Base-by-base conservation (phyloP, 1,140 invertebrate species). In the Aradophagus sp. region DNA sequence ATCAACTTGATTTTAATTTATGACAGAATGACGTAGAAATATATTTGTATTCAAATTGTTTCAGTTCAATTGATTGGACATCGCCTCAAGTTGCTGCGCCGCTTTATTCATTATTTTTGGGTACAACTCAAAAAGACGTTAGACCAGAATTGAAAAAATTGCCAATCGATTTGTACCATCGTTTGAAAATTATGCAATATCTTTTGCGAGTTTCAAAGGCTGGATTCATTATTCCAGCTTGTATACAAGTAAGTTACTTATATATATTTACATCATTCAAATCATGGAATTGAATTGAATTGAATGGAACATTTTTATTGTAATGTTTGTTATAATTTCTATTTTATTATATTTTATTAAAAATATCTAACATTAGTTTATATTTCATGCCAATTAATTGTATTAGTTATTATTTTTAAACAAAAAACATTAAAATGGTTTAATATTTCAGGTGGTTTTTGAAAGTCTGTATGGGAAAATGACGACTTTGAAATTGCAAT, bases 121-220 rank as follows among this genome's bases (percentile, higher is more conserved):
- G 95, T 0, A 87, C 79, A 63, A 88, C 84, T 69, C 88, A 88
- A 53, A 86, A 86, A 61, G 77, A 84, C 42, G 76, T 88, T 2
- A 89, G 89, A 74, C 86, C 87, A 5, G 91, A 93, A 42, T 86
- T 89, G 53, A 90, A 89, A 71, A 88, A 91, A 78, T 87, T 88
- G 5, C 91, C 94, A 27, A 93, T 93, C 1, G 92, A 91, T 78
- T 93, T 93, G 0, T 88, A 94, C 68, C 91, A 97, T 38, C 88
- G 94, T 19, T 84, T 96, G 11, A 97, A 97, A 83, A 80, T 97
- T 13, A 89, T 97, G 59, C 91, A 94, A 52, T 93, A 94, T 86
- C 86, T 97, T 34, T 89, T 94, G 53, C 91, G 91, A 77, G 92
- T 94, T 10, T 90, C 90, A 10, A 92, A 92, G 55, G 88, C 90